A percentile compares a stretch with the other conserved stretches of the same genome.
phyloP scores from a whole-genome alignment of 2,888 invertebrate genomes.

The Nymphalis polychloros region DNA sequence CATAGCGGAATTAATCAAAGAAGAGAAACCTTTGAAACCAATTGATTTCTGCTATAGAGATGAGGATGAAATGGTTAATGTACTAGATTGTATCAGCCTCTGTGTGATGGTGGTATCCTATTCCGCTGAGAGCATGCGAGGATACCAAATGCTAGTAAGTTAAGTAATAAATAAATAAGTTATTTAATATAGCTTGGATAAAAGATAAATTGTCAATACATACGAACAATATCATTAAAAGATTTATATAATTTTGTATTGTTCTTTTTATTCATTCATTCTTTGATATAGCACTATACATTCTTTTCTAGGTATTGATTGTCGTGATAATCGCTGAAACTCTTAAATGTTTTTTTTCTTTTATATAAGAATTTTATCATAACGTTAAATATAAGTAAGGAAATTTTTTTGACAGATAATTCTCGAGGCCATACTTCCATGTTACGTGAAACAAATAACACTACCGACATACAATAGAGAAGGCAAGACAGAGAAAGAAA shows the following conservation, averaged over 20 bases:
- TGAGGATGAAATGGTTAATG: conserved; percentile 97
- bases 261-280: too few relatives aligned
- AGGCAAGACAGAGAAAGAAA: conserved; percentile 95
- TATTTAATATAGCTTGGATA: neutral
- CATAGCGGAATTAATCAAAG: conserved; percentile 95
- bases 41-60: conserved; percentile 99
- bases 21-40: conserved; percentile 94
- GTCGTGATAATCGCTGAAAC: too few relatives aligned
- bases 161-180: conserved; percentile 30
- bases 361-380: too few relatives aligned
- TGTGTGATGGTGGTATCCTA: conserved; percentile 99
- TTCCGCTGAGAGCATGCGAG: conserved; percentile 95
- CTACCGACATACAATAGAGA: conserved; percentile 93
- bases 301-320: too few relatives aligned
- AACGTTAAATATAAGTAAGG: neutral
- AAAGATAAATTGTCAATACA: too few relatives aligned
- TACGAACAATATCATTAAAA: too few relatives aligned
- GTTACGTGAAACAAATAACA: conserved; percentile 97
- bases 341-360: too few relatives aligned
- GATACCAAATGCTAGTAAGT: conserved; percentile 94
- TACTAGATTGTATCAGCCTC: conserved; percentile 98
- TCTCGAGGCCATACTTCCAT: conserved; percentile 97
- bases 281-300: too few relatives aligned
- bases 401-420: conserved; percentile 85
- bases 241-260: too few relatives aligned